Conservation (phyloP, 2,797 vertebrate species). For the Pseudochaenichthys georgianus region DNA sequence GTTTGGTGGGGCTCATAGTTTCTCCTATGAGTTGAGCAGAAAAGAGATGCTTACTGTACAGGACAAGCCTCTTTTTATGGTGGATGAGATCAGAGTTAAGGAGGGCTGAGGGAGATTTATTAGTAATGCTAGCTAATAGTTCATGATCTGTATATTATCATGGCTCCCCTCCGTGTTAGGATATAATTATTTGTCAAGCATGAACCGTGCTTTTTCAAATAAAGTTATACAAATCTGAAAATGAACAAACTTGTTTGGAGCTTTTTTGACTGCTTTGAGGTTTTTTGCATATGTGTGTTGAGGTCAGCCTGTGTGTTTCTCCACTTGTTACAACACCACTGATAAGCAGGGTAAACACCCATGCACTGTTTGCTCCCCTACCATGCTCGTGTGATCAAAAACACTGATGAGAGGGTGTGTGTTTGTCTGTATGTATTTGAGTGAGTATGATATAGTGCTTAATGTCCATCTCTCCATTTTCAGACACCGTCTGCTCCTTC, state of each 20-base stretch:
- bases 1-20: constrained; percentile 41
- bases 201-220: not conserved
- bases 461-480: constrained; percentile 31
- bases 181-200: not conserved
- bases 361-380: constrained; percentile 73
- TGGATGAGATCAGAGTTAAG: constrained; percentile 69
- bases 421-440: constrained; percentile 9
- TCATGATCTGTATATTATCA: constrained; percentile 43
- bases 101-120: constrained; percentile 59
- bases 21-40: constrained; percentile 40
- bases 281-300: constrained; percentile 44
- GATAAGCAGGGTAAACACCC: constrained; percentile 84
- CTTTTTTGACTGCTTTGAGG: constrained; percentile 39
- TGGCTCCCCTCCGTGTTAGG: constrained; percentile 23
- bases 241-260: not conserved
- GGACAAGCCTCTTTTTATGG: constrained; percentile 64
- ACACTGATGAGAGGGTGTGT: constrained; percentile 50
- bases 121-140: constrained; percentile 43
- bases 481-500: constrained; percentile 23
- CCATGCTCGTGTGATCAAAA: constrained; percentile 73
- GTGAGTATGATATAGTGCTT: constrained; percentile 20
- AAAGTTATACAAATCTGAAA: constrained; percentile 15
- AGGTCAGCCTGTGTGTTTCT: constrained; percentile 72
- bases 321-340: constrained; percentile 82
- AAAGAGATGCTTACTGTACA: constrained; percentile 53